phyloP scores from a whole-genome alignment of 2,888 invertebrate species.

The Labia minor region DNA sequence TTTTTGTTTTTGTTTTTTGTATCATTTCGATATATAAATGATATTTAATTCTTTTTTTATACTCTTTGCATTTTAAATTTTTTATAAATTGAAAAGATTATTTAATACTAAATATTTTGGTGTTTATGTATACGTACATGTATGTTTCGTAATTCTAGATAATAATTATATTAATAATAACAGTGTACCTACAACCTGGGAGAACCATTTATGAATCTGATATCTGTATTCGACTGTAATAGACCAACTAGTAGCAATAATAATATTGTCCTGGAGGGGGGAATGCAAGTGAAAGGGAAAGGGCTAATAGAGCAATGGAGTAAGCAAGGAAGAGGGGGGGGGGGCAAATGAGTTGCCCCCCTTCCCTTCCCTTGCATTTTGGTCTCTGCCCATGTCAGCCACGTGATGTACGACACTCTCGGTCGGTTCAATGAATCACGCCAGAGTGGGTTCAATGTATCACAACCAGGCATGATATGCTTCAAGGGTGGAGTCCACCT shows the following conservation, averaged over 20 bases:
- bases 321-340: background rate
- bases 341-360: background rate
- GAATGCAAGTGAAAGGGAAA: background rate
- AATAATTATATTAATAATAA: background rate
- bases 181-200: background rate
- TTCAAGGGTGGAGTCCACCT: background rate
- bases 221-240: background rate
- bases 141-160: no score
- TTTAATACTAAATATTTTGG: no score
- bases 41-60: no score
- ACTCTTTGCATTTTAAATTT: no score
- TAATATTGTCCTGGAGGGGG: no score
- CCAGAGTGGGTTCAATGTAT: slow-evolving; percentile 13
- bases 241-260: background rate
- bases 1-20: no score
- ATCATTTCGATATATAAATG: no score
- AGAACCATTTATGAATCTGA: background rate
- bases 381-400: slow-evolving; percentile 1
- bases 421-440: background rate
- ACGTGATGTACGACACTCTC: slow-evolving; percentile 8
- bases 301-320: background rate
- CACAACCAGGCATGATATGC: slow-evolving; percentile 1
- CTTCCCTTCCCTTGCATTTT: no score
- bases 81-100: no score
- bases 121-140: no score